Base-by-base conservation (phyloP, 2,113 vertebrate species). In the Apeltes quadracus region DNA sequence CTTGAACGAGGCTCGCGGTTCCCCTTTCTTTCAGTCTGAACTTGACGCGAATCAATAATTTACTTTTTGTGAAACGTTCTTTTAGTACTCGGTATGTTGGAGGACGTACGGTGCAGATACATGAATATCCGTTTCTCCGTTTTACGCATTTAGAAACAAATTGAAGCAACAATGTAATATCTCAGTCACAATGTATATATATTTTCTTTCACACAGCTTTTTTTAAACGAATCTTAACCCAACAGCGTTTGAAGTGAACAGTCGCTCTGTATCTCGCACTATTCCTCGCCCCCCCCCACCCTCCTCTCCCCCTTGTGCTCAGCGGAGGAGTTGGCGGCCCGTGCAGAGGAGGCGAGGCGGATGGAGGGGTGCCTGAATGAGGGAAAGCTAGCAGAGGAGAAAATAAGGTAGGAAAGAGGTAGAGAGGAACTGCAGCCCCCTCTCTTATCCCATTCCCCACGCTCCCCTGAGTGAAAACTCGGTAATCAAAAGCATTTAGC, bases 261-360 rank as follows among this genome's bases (percentile, higher is more conserved):
- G 75, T 83, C 82, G 80, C 83, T 79, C 76, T 89, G 83, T 73
- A 72, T 81, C 70, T 65, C 75, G 73, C 68, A 84, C 68, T 76
- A 74, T 71, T 75, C 67, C 63, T 44, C 61, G 63, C 56, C 64
- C 32, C 41, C 14, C 36, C 51, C 27, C 63, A 54, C 32, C 1
- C 32, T 7, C 66, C 53, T 51, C 55, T 43, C 71, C 46, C 46
- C 76, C 74, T 70, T 82, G 72, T 76, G 75, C 79, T 85, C 86
- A 90, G 90, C 82, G 88, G 83, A 91, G 79, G 87, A 88, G 82
- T 87, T 91, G 90, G 88, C 86, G 87, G 87, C 83, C 73, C 69
- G 71, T 83, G 86, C 83, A 78, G 77, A 87, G 75, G 89, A 92
- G 82, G 88, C 79, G 65, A 85, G 83, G 83, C 71, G 66, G 76